Conservation (phyloP, 2,797 vertebrate genomes). For the Galagoides demidoff region DNA sequence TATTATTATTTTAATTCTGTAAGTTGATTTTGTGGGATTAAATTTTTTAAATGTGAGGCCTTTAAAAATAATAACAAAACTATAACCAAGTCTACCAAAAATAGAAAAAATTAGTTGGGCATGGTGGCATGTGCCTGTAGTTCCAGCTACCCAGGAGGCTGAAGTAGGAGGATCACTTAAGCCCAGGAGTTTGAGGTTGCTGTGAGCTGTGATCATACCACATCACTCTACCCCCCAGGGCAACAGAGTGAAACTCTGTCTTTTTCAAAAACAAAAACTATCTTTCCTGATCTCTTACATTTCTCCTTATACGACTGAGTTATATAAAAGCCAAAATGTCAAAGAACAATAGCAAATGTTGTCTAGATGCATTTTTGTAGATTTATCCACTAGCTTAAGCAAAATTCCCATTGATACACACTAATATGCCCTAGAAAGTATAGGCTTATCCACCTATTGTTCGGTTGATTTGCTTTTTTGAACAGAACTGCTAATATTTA, state of each 20-base stretch:
- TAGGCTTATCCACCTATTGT: neutral
- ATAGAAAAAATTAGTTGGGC: neutral
- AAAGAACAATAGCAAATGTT: neutral
- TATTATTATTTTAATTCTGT: neutral
- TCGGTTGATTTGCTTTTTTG: neutral
- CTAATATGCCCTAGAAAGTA: neutral
- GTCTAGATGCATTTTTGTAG: neutral
- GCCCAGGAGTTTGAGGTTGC: neutral
- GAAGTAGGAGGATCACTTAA: neutral
- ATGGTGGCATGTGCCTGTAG: neutral
- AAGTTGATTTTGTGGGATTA: neutral
- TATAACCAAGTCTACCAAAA: neutral
- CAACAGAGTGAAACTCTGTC: neutral
- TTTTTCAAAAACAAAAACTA: neutral
- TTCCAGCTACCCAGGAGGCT: neutral
- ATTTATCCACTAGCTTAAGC: neutral
- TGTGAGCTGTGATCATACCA: neutral
- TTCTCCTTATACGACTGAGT: neutral
- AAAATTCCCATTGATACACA: neutral
- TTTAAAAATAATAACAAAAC: neutral
- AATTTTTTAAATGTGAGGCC: neutral
- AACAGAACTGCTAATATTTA: neutral
- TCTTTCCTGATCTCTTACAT: neutral
- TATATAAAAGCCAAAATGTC: neutral
- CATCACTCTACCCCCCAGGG: neutral